These are phyloP conservation scores for Empis livida DNA, from an alignment of 2,888 invertebrate species.

Conservation along the genomic window DNA sequence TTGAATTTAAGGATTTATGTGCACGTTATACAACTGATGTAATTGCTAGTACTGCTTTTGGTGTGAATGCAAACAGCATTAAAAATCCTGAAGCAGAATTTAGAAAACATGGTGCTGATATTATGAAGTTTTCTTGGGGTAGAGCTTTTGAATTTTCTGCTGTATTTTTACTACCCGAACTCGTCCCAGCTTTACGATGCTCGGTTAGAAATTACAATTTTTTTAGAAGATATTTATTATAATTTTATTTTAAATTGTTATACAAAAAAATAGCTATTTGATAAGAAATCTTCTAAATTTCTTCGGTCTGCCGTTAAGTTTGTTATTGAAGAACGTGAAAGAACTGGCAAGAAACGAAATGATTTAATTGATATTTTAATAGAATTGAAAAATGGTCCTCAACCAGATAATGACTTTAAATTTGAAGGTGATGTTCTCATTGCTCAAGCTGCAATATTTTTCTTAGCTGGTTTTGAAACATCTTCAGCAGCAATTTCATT, in stretches of 20 bases:
- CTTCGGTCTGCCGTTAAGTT: constrained; percentile 33
- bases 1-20: constrained; percentile 29
- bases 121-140: constrained; percentile 27
- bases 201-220: background rate
- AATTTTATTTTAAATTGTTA: background rate
- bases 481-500: constrained; percentile 37
- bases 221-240: no score
- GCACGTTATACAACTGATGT: constrained; percentile 33
- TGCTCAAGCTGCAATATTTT: constrained; percentile 33
- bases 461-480: constrained; percentile 33
- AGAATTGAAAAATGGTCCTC: constrained; percentile 28
- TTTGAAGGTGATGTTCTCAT: constrained; percentile 30
- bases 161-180: constrained; percentile 35
- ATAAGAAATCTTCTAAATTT: constrained; percentile 25
- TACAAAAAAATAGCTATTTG: constrained; percentile 12
- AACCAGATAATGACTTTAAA: constrained; percentile 14
- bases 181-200: constrained; percentile 18
- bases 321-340: constrained; percentile 33
- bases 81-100: constrained; percentile 34
- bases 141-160: constrained; percentile 30
- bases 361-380: constrained; percentile 41
- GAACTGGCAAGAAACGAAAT: constrained; percentile 28
- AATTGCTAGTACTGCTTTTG: constrained; percentile 38
- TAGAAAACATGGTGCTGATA: constrained; percentile 30
- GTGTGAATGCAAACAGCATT: constrained; percentile 36